phyloP scores from a whole-genome alignment of 2,113 vertebrate species.

The Puffinus mauretanicus region DNA sequence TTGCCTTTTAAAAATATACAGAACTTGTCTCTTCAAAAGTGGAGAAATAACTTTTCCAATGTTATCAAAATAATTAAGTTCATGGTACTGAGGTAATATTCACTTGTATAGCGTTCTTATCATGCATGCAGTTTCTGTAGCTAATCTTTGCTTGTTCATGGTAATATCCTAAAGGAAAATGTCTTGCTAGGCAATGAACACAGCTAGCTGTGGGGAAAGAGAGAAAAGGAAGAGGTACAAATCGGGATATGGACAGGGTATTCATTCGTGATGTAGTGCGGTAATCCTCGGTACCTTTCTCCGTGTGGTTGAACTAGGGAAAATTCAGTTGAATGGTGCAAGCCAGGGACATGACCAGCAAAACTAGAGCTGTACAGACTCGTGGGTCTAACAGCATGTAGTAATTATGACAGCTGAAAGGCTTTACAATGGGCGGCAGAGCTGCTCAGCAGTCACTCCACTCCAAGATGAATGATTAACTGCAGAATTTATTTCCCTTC shows the following conservation, averaged over 20 bases:
- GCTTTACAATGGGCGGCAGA: neutral
- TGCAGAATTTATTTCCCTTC: constrained; percentile 17
- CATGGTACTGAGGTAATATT: neutral
- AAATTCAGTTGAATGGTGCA: neutral
- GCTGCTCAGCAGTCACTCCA: neutral
- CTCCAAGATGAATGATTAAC: neutral
- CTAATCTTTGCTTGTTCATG: constrained; percentile 6
- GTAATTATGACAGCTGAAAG: neutral
- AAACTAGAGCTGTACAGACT: neutral
- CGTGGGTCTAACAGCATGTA: neutral
- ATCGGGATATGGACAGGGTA: accelerated
- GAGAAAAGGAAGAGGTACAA: neutral
- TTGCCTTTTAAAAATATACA: neutral
- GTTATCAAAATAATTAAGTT: constrained; percentile 27
- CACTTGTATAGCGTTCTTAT: neutral
- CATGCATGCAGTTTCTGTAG: neutral
- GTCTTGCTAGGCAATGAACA: neutral
- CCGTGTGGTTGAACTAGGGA: neutral
- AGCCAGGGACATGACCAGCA: neutral
- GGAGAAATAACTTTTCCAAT: constrained; percentile 4
- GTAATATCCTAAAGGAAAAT: neutral
- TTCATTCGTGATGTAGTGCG: neutral
- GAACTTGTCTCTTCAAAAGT: neutral
- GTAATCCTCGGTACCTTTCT: neutral
- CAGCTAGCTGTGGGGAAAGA: neutral